Conservation (phyloP, 2,797 vertebrate genomes). For the Neosilurus hyrtlii region DNA sequence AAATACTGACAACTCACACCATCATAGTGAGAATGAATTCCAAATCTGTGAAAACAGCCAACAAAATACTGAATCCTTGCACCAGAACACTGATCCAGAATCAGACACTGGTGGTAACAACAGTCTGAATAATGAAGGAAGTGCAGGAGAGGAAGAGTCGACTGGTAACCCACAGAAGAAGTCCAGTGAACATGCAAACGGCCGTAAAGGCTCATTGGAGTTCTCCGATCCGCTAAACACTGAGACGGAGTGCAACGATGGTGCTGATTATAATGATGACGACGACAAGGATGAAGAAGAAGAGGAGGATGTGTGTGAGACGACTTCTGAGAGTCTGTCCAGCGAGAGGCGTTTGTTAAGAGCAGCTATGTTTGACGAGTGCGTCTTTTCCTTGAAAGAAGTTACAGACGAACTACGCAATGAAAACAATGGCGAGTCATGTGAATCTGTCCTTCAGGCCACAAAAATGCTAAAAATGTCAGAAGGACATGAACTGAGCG, state of each 20-base stretch:
- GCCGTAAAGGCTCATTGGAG: not conserved
- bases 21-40: not conserved
- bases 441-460: constrained; percentile 50
- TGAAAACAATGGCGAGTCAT: constrained; percentile 55
- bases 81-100: not conserved
- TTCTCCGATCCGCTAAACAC: not conserved
- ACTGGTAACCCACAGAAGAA: not conserved
- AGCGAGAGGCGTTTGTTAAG: constrained; percentile 13
- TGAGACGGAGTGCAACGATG: constrained; percentile 39
- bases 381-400: constrained; percentile 84
- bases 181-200: constrained; percentile 7
- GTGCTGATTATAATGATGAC: not conserved
- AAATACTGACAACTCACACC: not conserved
- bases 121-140: not conserved
- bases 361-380: constrained; percentile 81
- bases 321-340: constrained; percentile 60
- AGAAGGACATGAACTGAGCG: constrained; percentile 52
- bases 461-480: constrained; percentile 19
- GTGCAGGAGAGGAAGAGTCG: not conserved
- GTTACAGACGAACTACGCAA: constrained; percentile 70
- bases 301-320: constrained; percentile 59
- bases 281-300: constrained; percentile 37
- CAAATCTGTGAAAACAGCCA: not conserved
- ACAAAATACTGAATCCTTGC: not conserved
- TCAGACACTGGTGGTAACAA: not conserved